phyloP scores from a whole-genome alignment of 2,113 vertebrate species.

The Tragelaphus scriptus region DNA sequence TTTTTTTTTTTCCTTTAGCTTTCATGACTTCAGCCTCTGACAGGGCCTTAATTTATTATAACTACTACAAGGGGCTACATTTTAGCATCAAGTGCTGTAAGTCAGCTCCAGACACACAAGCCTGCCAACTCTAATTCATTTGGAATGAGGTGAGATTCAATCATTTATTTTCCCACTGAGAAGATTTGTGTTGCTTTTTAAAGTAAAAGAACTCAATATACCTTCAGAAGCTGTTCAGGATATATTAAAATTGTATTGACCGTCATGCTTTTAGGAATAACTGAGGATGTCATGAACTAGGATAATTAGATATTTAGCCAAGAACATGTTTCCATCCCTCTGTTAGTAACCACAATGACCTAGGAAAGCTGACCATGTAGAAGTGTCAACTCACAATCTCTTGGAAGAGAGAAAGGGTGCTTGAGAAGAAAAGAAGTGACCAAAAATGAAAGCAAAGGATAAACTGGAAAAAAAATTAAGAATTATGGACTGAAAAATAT shows the following conservation, averaged over 20 bases:
- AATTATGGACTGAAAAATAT: neutral
- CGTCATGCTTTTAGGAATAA: neutral
- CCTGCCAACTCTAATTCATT: constrained; percentile 57
- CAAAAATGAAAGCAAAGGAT: neutral
- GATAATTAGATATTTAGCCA: neutral
- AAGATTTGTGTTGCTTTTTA: constrained; percentile 34
- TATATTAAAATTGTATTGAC: constrained; percentile 35
- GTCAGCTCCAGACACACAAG: constrained; percentile 38
- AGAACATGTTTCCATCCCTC: neutral
- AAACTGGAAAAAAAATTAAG: neutral
- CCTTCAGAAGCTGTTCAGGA: neutral
- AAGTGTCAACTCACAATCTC: neutral
- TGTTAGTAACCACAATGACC: neutral
- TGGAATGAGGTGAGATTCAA: constrained; percentile 27
- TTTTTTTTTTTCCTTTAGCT: constrained; percentile 52
- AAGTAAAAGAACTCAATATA: constrained; percentile 39
- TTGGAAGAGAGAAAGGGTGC: neutral
- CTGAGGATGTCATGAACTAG: neutral
- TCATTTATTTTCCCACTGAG: constrained; percentile 50
- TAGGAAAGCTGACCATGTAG: neutral
- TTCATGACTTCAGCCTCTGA: constrained; percentile 53
- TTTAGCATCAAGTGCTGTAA: constrained; percentile 49
- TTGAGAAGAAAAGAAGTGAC: neutral
- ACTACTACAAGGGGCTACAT: constrained; percentile 54
- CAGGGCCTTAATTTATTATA: constrained; percentile 68